Evolutionary conservation across 2,797 vertebrate genomes (phyloP), one percentile per base, ranked within the genome.

Genomic region (Dendrocincla tyrannina): DNA sequence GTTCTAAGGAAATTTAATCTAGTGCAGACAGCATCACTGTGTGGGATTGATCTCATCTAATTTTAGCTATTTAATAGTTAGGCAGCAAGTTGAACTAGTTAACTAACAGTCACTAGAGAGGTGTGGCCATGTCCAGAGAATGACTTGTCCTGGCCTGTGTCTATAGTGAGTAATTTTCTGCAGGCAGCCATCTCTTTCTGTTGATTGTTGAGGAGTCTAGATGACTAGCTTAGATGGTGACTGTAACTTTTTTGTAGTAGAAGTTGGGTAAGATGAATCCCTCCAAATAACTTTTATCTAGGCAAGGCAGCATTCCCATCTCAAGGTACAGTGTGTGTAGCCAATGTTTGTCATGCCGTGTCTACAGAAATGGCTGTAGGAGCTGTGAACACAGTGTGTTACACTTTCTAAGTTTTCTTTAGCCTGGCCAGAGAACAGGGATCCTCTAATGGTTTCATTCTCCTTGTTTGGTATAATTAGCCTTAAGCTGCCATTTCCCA

Each of bases 31-130:
- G 11, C 24, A 85, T 46, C 17, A 70, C 15, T 85, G 25, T 1
- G 7, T 89, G 63, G 52, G 63, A 70, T 76, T 85, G 3, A 77
- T 74, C 56, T 91, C 46, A 64, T 33, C 42, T 95, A 85, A 92
- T 92, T 95, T 94, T 91, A 96, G 75, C 52, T 89, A 37, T 84
- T 55, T 92, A 94, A 67, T 89, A 74, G 30, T 42, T 75, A 75
- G 72, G 41, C 33, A 93, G 37, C 64, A 80, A 85, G 72, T 7
- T 89, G 49, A 83, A 77, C 85, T 56, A 44, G 55, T 87, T 81
- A 67, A 59, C 47, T 44, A 62, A 82, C 37, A 82, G 28, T 70
- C 2, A 8, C 47, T 53, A 41, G 35, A 88, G 41, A 50, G 17
- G 15, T 28, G 85, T 42, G 53, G 28, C 44, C 0, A 0, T 37